phyloP scores from a whole-genome alignment of 2,888 invertebrate species.

The Salpingus planirostris region DNA sequence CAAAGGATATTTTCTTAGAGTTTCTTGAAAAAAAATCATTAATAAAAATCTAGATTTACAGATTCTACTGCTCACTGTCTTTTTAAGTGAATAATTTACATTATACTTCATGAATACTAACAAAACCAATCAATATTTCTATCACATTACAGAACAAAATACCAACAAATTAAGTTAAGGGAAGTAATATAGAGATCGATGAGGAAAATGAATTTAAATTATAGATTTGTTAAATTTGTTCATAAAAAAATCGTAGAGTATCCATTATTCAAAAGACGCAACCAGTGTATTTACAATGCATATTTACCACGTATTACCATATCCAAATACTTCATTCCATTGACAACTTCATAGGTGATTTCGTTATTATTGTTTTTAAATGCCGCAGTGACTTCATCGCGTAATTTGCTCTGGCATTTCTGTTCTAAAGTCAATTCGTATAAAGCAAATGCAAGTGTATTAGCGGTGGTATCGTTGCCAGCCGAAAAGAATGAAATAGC shows the following conservation, averaged over 20 bases:
- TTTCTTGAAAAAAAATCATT: constrained; percentile 29
- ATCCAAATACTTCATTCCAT: constrained; percentile 10
- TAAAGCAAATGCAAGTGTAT: constrained; percentile 3
- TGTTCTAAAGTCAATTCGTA: constrained; percentile 9
- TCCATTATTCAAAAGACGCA: too few relatives aligned
- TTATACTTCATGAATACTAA: too few relatives aligned
- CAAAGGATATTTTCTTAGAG: constrained; percentile 40
- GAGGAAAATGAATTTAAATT: constrained; percentile 1
- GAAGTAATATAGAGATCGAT: too few relatives aligned
- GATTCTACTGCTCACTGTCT: too few relatives aligned
- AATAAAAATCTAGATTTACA: neutral
- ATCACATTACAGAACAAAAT: too few relatives aligned
- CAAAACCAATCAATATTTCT: too few relatives aligned
- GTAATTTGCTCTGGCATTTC: constrained; percentile 3
- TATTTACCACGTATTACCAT: constrained; percentile 9
- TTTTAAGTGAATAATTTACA: too few relatives aligned
- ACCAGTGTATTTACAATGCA: too few relatives aligned
- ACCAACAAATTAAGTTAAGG: too few relatives aligned
- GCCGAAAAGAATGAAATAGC: constrained; percentile 10
- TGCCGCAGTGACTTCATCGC: constrained; percentile 5
- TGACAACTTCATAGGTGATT: constrained; percentile 7
- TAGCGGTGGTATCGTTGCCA: constrained; percentile 10
- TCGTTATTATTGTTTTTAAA: constrained; percentile 4
- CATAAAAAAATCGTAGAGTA: too few relatives aligned
- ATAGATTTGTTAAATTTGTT: too few relatives aligned